Evolutionary conservation across 1,140 invertebrate genomes (phyloP), one percentile per base, ranked within the genome.

Genomic region (Leguminivora glycinivorella): DNA sequence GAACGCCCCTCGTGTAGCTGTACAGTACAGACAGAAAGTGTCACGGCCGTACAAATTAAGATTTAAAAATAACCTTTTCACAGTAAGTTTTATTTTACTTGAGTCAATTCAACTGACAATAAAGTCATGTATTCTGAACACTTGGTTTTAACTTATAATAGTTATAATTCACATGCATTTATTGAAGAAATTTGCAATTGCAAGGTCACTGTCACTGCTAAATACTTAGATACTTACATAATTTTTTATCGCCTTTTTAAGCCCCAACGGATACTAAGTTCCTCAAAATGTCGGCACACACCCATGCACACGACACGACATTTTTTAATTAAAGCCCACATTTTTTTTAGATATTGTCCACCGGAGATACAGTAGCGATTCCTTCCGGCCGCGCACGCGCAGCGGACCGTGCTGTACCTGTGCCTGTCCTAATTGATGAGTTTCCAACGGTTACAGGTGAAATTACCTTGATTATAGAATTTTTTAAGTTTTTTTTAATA

Each of bases 341-440:
- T 74, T 74, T 63, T 68, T 68, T 73, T 74, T 68, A 73, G 75
- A 75, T 79, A 71, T 78, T 78, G 79, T 83, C 75, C 80, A 75
- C 77, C 81, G 82, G 80, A 82, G 81, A 68, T 76, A 73, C 74
- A 72, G 75, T 81, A 75, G 78, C 80, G 82, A 84, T 83, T 75
- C 68, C 82, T 84, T 90, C 87, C 87, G 87, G 79, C 77, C 73
- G 75, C 83, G 83, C 81, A 67, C 66, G 80, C 81, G 84, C 88
- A 86, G 31, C 81, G 76, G 67, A 81, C 77, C 87, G 84, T 87
- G 79, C 78, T 73, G 26, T 22, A 31, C 25, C 26, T 74, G 71
- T 34, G 17, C 73, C 75, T 74, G 74, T 69, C 17, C 3, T 71
- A 71, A 70, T 73, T 63, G 26, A 60, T 60, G 69, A 40, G 34